phyloP scores from a whole-genome alignment of 1,140 invertebrate species.

The Drosophila hydei region DNA sequence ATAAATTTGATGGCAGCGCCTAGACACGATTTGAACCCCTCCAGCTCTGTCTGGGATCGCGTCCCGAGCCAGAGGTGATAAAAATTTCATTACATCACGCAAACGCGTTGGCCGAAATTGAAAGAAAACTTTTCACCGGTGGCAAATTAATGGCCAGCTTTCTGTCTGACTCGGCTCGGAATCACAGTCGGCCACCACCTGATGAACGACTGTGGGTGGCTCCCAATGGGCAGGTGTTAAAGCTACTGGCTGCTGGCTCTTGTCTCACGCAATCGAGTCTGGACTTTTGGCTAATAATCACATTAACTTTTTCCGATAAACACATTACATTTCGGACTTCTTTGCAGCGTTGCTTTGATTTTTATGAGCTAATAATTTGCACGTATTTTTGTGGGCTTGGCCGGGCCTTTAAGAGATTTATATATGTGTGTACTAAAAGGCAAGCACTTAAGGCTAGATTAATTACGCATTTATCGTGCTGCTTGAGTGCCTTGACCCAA shows the following conservation, averaged over 20 bases:
- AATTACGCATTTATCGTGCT: conserved; percentile 58
- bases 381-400: conserved; percentile 12
- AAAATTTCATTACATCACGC: conserved; percentile 81
- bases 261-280: conserved; percentile 41
- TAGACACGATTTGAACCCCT: conserved; percentile 45
- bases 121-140: conserved; percentile 61
- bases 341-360: no score
- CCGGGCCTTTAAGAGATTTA: neutral
- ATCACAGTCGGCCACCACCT: conserved; percentile 43
- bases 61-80: conserved; percentile 60
- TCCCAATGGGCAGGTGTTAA: conserved; percentile 11
- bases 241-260: conserved; percentile 1
- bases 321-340: conserved; percentile 70
- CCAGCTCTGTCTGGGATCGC: conserved; percentile 39
- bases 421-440: neutral
- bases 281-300: conserved; percentile 65
- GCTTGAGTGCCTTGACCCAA: conserved; percentile 53
- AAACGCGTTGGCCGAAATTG: conserved; percentile 57
- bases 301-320: conserved; percentile 77
- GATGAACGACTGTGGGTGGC: conserved; percentile 40
- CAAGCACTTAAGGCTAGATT: conserved; percentile 44
- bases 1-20: conserved; percentile 80
- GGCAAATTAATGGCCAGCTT: conserved; percentile 57
- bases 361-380: conserved; percentile 62
- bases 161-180: conserved; percentile 35